These are phyloP conservation scores for Antrozous pallidus DNA, from an alignment of 2,797 vertebrate genomes.

Conservation along the genomic window DNA sequence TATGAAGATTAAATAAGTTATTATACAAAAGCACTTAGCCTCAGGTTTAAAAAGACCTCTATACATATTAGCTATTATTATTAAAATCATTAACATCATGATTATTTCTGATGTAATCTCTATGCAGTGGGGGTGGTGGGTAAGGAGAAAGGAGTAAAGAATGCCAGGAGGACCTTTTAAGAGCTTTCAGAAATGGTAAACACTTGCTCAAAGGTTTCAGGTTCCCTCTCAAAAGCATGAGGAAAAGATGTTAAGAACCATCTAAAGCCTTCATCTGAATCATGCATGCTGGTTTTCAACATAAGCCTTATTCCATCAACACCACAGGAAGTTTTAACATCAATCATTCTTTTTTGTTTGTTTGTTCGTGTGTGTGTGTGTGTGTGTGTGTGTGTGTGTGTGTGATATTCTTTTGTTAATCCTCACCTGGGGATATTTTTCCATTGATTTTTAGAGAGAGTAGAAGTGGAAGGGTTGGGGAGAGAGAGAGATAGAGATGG, in stretches of 20 bases:
- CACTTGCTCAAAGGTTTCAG: neutral
- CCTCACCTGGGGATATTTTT: no score
- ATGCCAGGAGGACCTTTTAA: neutral
- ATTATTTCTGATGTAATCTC: slow-evolving; percentile 39
- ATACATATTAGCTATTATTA: slow-evolving; percentile 14
- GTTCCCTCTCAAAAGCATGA: slow-evolving; percentile 47
- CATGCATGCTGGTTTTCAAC: neutral
- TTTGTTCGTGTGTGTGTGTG: no score
- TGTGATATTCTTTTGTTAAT: no score
- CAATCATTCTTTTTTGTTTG: neutral
- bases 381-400: no score
- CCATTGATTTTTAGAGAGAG: no score
- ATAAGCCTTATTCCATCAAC: slow-evolving; percentile 29
- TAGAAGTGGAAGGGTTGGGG: no score
- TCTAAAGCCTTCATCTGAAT: neutral
- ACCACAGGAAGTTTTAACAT: slow-evolving; percentile 25
- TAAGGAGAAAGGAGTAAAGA: neutral
- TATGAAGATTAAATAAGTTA: slow-evolving; percentile 34
- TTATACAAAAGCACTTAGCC: slow-evolving; percentile 29
- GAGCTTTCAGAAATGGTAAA: slow-evolving; percentile 14
- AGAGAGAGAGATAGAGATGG: no score
- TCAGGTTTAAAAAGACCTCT: neutral
- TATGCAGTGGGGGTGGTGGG: neutral
- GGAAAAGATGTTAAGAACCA: neutral
- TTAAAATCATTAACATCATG: slow-evolving; percentile 48